phyloP scores from a whole-genome alignment of 2,797 vertebrate genomes.

The Pitangus sulphuratus region DNA sequence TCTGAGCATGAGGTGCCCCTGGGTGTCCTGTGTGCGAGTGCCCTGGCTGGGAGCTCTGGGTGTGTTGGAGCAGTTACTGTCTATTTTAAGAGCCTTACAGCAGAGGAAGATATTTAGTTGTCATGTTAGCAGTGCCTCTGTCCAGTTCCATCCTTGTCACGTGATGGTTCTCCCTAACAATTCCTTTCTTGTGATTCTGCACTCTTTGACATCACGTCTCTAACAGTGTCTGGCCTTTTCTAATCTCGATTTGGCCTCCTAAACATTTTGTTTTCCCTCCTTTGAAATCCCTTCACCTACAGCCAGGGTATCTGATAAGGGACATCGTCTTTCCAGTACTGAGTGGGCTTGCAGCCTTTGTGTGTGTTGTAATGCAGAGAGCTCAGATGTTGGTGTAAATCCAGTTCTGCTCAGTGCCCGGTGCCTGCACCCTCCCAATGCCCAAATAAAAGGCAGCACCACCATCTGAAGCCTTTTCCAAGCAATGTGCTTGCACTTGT shows the following conservation, averaged over 20 bases:
- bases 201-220: neutral
- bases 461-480: neutral
- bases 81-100: neutral
- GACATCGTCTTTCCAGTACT: rapidly evolving
- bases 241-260: neutral
- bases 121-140: neutral
- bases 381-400: neutral
- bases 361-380: neutral
- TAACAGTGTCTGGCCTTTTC: neutral
- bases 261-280: neutral
- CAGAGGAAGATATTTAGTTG: neutral
- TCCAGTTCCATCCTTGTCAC: neutral
- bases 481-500: neutral
- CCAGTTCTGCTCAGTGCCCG: neutral
- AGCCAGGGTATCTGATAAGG: neutral
- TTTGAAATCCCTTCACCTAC: neutral
- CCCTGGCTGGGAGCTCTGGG: neutral
- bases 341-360: neutral
- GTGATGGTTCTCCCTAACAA: neutral
- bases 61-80: neutral
- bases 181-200: neutral
- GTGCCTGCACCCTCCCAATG: neutral
- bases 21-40: neutral
- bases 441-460: neutral
- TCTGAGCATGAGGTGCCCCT: neutral